A percentile compares a stretch with the other conserved stretches of the same genome.
phyloP scores from a whole-genome alignment of 2,113 vertebrate species.

The Miniopterus natalensis region DNA sequence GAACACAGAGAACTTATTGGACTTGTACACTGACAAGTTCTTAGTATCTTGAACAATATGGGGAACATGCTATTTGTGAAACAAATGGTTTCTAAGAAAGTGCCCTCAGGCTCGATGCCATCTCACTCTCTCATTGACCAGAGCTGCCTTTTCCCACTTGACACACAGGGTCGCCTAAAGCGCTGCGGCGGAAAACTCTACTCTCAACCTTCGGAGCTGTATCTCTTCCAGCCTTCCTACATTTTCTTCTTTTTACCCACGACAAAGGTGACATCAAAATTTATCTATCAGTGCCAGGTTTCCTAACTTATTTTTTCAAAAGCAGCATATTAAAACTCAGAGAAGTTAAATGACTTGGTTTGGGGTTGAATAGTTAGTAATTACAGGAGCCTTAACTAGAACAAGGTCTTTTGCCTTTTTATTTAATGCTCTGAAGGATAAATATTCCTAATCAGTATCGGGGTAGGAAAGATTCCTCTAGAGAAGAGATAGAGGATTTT shows the following conservation, averaged over 20 bases:
- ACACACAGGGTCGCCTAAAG: neutral
- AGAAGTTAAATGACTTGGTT: neutral
- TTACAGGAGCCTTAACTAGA: neutral
- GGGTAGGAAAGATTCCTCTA: neutral
- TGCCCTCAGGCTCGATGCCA: neutral
- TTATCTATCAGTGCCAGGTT: neutral
- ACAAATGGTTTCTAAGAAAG: slow-evolving; percentile 30
- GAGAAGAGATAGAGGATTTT: neutral
- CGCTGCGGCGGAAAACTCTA: neutral
- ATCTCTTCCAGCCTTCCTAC: neutral
- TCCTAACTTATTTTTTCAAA: neutral
- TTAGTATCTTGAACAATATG: neutral
- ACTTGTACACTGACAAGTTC: neutral
- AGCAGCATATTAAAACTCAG: neutral
- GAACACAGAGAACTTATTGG: neutral
- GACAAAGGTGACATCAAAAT: neutral
- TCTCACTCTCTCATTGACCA: slow-evolving; percentile 43
- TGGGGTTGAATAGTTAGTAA: neutral
- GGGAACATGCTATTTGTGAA: neutral
- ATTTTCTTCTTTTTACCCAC: neutral
- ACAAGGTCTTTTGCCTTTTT: neutral
- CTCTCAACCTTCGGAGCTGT: neutral
- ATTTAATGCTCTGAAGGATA: neutral
- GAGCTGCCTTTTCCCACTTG: neutral
- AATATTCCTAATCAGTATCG: neutral